A percentile compares a stretch with the other conserved stretches of the same genome.
Conservation (phyloP, 2,113 vertebrate genomes). For the Ovibos moschatus region DNA sequence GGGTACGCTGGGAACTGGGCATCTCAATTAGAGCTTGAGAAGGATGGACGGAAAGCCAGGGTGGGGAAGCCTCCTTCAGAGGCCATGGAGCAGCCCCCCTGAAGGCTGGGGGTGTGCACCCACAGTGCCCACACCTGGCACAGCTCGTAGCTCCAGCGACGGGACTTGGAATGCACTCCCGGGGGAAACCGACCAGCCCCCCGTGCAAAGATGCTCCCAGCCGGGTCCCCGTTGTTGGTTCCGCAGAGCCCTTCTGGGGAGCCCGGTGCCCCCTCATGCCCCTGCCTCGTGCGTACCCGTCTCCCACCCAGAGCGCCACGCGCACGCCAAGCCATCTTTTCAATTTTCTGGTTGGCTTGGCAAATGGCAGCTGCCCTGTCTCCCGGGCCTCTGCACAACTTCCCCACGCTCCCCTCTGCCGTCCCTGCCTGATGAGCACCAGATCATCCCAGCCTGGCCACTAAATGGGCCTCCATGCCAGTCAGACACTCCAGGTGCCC, state of each 20-base stretch:
- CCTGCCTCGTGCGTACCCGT: not conserved
- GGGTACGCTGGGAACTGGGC: not conserved
- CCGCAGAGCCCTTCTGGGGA: not conserved
- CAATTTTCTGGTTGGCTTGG: conserved; percentile 72
- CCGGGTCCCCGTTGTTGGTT: not conserved
- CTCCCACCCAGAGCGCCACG: not conserved
- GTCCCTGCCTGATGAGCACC: not conserved
- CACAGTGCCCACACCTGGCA: fast-evolving
- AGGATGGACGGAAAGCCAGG: not conserved
- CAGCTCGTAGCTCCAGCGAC: not conserved
- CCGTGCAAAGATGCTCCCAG: not conserved
- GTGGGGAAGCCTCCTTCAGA: not conserved
- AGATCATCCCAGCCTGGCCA: not conserved
- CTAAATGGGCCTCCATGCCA: not conserved
- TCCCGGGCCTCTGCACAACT: not conserved
- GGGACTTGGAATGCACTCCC: not conserved
- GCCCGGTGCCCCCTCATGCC: not conserved
- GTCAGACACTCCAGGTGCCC: not conserved
- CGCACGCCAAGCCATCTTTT: conserved; percentile 45
- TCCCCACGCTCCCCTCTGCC: not conserved
- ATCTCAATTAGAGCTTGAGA: not conserved
- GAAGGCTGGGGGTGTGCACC: fast-evolving
- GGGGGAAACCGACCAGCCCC: not conserved
- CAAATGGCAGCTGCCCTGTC: conserved; percentile 64
- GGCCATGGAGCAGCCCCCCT: fast-evolving